Conservation (phyloP, 2,888 invertebrate species). For the Mesorhabditis spiculigera region DNA sequence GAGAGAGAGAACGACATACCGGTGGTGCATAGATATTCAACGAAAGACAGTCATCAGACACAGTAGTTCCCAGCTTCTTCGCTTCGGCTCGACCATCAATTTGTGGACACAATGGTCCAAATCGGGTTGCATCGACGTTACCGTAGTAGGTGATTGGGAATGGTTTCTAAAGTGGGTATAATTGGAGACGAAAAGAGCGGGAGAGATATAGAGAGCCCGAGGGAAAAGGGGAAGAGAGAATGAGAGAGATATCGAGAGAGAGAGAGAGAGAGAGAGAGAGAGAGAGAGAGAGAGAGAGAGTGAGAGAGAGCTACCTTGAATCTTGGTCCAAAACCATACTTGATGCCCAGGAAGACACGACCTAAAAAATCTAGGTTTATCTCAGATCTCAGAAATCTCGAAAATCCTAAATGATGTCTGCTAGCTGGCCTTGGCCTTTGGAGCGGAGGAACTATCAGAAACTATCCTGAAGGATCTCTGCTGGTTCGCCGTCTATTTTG, state of each 20-base stretch:
- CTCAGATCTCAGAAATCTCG: too few relatives aligned
- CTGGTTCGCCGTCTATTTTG: too few relatives aligned
- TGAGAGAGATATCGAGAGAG: not conserved
- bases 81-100: constrained; percentile 5
- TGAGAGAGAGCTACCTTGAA: not conserved
- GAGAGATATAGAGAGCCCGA: not conserved
- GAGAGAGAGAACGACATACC: not conserved
- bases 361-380: not conserved
- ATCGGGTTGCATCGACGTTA: not conserved
- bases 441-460: too few relatives aligned
- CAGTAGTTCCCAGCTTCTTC: not conserved
- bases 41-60: constrained; percentile 4
- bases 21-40: not conserved
- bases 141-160: constrained; percentile 2
- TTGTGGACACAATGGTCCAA: constrained; percentile 5
- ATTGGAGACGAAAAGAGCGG: not conserved
- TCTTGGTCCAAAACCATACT: not conserved
- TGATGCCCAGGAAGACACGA: not conserved
- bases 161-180: not conserved
- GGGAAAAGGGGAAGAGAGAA: not conserved
- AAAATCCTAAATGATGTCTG: too few relatives aligned
- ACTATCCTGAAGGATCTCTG: too few relatives aligned
- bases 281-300: not conserved
- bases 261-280: not conserved
- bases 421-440: too few relatives aligned